Evolutionary conservation across 1,140 invertebrate species (phyloP).

Genomic region (Araneus ventricosus): DNA sequence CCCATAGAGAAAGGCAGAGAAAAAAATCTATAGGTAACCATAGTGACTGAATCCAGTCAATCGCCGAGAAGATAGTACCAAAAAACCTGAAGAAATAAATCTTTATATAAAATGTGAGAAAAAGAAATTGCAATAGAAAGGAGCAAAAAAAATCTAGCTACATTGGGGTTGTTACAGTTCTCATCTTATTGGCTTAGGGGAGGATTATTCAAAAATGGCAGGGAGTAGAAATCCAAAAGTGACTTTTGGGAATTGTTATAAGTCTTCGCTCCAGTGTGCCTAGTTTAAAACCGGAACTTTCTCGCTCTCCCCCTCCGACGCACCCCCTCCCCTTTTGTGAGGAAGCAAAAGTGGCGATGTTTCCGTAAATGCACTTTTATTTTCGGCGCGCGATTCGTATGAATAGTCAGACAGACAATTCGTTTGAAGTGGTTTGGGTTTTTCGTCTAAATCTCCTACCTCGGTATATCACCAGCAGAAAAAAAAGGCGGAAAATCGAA

Average conservation of each 20-base stretch:
- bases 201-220: conserved; percentile 66
- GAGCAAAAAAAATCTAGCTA: not conserved
- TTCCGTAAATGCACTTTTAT: conserved; percentile 56
- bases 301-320: not conserved
- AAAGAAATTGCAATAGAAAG: conserved; percentile 10
- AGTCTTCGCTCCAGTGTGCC: conserved; percentile 49
- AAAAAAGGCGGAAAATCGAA: conserved; percentile 24
- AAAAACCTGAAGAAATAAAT: conserved; percentile 44
- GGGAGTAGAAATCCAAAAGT: conserved; percentile 50
- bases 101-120: conserved; percentile 49
- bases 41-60: conserved; percentile 58
- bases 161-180: conserved; percentile 42
- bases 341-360: conserved; percentile 27
- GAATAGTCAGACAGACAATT: conserved; percentile 51
- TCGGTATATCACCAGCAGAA: not conserved
- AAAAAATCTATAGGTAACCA: conserved; percentile 13
- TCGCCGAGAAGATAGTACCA: conserved; percentile 7
- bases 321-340: not conserved
- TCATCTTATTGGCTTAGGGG: conserved; percentile 61
- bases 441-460: conserved; percentile 4
- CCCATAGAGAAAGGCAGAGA: not conserved
- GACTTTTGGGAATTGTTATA: conserved; percentile 66
- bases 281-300: conserved; percentile 61
- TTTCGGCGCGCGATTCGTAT: conserved; percentile 40
- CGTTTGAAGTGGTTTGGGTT: conserved; percentile 43